These are phyloP conservation scores for Papilio polyxenes DNA, from an alignment of 1,140 invertebrate genomes.

Conservation along the genomic window DNA sequence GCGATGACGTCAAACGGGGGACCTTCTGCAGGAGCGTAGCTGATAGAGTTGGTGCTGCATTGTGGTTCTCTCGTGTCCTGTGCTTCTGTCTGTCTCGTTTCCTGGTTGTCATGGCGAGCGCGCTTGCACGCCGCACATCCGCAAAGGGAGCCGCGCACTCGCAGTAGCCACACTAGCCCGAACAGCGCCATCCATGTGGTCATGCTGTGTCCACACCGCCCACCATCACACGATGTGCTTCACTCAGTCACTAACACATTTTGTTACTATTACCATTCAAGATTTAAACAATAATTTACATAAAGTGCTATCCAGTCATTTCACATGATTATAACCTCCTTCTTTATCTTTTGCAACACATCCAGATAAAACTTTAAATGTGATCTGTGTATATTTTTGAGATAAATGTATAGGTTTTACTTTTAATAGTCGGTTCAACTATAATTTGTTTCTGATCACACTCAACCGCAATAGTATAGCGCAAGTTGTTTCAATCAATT, in stretches of 20 bases:
- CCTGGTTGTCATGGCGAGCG: conserved; percentile 76
- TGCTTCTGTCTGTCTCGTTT: conserved; percentile 34
- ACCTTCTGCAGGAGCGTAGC: conserved; percentile 57
- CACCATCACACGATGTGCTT: conserved; percentile 57
- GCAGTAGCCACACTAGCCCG: conserved; percentile 91
- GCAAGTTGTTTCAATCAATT: conserved; percentile 1
- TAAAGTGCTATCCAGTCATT: background rate
- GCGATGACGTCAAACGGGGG: conserved; percentile 73
- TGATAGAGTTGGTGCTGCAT: conserved; percentile 45
- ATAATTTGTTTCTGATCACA: background rate
- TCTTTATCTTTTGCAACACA: background rate
- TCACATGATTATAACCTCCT: background rate
- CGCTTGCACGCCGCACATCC: conserved; percentile 85
- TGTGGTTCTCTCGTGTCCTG: conserved; percentile 32
- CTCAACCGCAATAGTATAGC: background rate
- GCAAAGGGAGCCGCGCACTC: conserved; percentile 87
- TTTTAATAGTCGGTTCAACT: background rate
- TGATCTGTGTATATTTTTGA: background rate
- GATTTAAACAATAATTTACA: background rate
- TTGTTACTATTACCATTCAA: conserved; percentile 13
- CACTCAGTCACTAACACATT: conserved; percentile 47
- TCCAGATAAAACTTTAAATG: background rate
- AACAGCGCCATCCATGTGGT: conserved; percentile 88
- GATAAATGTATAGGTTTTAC: background rate
- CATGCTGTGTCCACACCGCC: conserved; percentile 62